phyloP scores from a whole-genome alignment of 2,113 vertebrate genomes.

The Tragelaphus strepsiceros region DNA sequence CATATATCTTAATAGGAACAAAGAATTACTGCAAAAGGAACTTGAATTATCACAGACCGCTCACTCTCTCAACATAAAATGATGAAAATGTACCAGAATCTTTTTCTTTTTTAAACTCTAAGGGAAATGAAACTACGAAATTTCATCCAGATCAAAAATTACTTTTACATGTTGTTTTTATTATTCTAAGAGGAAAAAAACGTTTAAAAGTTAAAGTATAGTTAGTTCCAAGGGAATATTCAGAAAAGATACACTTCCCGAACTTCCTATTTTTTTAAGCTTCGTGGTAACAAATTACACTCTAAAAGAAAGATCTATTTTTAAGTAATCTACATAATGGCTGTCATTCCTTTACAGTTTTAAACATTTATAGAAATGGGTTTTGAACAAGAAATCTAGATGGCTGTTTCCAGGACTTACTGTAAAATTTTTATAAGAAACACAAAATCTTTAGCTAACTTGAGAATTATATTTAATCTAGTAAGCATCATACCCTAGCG shows the following conservation, averaged over 20 bases:
- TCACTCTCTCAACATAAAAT: background rate
- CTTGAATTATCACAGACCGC: background rate
- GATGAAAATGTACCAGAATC: background rate
- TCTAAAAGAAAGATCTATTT: constrained; percentile 31
- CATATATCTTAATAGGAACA: background rate
- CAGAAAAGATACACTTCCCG: background rate
- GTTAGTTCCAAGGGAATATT: constrained; percentile 28
- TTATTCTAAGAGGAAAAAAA: background rate
- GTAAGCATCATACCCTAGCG: background rate
- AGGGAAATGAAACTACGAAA: constrained; percentile 25
- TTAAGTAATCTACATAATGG: constrained; percentile 36
- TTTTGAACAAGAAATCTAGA: constrained; percentile 50
- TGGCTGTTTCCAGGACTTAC: background rate
- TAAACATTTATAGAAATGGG: constrained; percentile 7
- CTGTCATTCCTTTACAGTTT: constrained; percentile 21
- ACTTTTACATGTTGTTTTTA: constrained; percentile 15
- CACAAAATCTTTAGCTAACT: constrained; percentile 25
- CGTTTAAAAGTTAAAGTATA: constrained; percentile 20
- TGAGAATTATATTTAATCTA: constrained; percentile 24
- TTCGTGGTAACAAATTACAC: constrained; percentile 39
- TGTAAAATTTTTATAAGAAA: constrained; percentile 37
- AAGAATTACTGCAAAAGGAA: background rate
- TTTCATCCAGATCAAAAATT: constrained; percentile 9
- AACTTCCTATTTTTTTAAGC: background rate
- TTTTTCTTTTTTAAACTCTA: background rate